Percentiles rank a stretch among this genome's conserved stretches.
These are phyloP conservation scores for Elephas maximus DNA, from an alignment of 2,113 vertebrate genomes.

Conservation along the genomic window DNA sequence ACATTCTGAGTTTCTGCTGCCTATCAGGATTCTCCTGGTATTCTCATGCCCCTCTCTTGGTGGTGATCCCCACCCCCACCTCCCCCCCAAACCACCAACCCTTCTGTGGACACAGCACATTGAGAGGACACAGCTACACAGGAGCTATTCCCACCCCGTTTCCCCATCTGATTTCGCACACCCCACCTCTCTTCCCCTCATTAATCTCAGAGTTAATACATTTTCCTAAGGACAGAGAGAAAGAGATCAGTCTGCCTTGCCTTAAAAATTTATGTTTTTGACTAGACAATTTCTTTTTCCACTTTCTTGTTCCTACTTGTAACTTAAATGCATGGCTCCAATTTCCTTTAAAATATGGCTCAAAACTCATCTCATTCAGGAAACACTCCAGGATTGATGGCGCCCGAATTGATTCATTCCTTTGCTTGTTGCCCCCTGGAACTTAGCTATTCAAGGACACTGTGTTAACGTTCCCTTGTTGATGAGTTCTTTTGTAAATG, in stretches of 20 bases:
- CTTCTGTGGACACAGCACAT: neutral
- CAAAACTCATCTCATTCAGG: constrained; percentile 26
- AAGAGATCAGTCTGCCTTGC: neutral
- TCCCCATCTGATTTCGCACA: neutral
- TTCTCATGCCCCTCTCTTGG: neutral
- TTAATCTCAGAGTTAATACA: constrained; percentile 12
- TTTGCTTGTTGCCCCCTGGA: neutral
- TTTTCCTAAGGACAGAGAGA: neutral
- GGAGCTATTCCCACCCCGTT: neutral
- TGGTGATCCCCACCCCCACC: neutral
- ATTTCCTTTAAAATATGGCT: constrained; percentile 61
- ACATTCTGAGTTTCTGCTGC: neutral
- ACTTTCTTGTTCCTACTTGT: neutral
- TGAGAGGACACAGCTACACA: neutral
- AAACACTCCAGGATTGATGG: constrained; percentile 47
- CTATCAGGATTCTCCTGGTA: neutral
- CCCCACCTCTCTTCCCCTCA: neutral
- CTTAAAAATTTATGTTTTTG: constrained; percentile 45
- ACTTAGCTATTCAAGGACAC: neutral
- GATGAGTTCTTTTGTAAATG: constrained; percentile 27
- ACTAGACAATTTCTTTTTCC: constrained; percentile 24
- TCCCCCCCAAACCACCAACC: neutral
- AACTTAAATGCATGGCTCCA: neutral
- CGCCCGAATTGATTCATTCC: neutral
- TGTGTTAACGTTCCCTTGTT: neutral